Percentiles rank a stretch among this genome's conserved stretches.
phyloP scores from a whole-genome alignment of 2,113 vertebrate genomes.

The Podarcis cretensis region DNA sequence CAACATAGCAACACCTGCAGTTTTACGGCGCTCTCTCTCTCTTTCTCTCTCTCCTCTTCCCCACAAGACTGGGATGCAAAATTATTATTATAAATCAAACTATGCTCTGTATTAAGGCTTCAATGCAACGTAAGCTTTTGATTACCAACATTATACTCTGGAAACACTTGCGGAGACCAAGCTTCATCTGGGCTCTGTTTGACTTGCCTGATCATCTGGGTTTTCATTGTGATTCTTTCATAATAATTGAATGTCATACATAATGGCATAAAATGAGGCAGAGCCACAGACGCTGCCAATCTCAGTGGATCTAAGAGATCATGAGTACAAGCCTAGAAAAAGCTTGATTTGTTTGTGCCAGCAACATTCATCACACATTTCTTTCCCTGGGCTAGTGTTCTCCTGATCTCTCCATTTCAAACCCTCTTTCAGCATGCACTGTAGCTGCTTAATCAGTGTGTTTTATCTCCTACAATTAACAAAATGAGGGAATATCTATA shows the following conservation, averaged over 20 bases:
- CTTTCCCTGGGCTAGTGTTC: constrained; percentile 75
- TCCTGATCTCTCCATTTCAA: constrained; percentile 72
- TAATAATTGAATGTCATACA: constrained; percentile 84
- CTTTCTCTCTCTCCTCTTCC: not conserved
- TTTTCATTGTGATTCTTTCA: constrained; percentile 79
- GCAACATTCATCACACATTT: constrained; percentile 76
- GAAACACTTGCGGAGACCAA: constrained; percentile 75
- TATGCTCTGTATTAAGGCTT: constrained; percentile 74
- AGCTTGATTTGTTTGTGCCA: constrained; percentile 79
- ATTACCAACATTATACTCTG: constrained; percentile 75
- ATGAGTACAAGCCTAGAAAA: constrained; percentile 59
- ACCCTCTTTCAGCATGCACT: constrained; percentile 68
- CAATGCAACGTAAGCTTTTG: constrained; percentile 76
- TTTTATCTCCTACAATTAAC: constrained; percentile 74
- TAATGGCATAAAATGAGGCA: constrained; percentile 78
- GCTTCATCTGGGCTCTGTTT: constrained; percentile 81
- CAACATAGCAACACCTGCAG: constrained; percentile 79
- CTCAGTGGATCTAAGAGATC: constrained; percentile 75
- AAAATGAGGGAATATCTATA: constrained; percentile 74
- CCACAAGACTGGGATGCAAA: constrained; percentile 70
- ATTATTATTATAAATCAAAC: constrained; percentile 79
- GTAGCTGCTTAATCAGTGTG: constrained; percentile 74
- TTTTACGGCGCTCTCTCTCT: constrained; percentile 26
- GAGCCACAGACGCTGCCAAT: constrained; percentile 81
- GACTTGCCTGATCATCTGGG: constrained; percentile 81